Percentiles rank a stretch among this genome's conserved stretches.
Conservation (phyloP, 2,113 vertebrate species). For the Galemys pyrenaicus region DNA sequence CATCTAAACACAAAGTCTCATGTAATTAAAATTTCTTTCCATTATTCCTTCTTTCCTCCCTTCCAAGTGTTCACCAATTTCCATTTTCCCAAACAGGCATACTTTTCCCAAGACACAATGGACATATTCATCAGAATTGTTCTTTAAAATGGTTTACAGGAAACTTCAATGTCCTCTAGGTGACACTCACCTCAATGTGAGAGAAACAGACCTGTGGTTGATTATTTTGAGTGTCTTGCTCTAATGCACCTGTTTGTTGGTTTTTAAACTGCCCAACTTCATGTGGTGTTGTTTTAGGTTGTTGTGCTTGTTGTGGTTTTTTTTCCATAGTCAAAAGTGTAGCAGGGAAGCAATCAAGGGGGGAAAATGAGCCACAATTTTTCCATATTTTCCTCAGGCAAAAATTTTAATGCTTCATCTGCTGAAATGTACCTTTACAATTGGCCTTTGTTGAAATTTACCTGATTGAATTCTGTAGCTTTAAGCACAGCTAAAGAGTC, state of each 20-base stretch:
- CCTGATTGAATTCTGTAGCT: slow-evolving; percentile 49
- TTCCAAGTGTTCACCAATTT: slow-evolving; percentile 65
- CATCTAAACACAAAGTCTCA: slow-evolving; percentile 66
- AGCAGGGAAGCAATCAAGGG: neutral
- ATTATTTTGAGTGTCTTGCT: neutral
- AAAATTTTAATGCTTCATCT: slow-evolving; percentile 21
- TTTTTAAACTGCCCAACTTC: slow-evolving; percentile 45
- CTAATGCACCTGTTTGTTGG: neutral
- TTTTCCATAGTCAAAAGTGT: neutral
- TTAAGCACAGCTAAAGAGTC: neutral
- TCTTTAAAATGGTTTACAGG: slow-evolving; percentile 43
- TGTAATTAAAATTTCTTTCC: slow-evolving; percentile 78
- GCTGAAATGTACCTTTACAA: slow-evolving; percentile 35
- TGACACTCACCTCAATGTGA: neutral
- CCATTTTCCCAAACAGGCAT: slow-evolving; percentile 62
- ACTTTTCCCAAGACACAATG: slow-evolving; percentile 62
- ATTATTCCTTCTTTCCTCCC: slow-evolving; percentile 66
- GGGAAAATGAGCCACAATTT: neutral
- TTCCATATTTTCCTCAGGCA: slow-evolving; percentile 8
- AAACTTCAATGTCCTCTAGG: neutral
- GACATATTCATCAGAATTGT: slow-evolving; percentile 76
- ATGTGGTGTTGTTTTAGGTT: neutral
- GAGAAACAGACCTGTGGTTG: neutral
- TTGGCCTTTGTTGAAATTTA: slow-evolving; percentile 20
- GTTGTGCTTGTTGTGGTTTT: neutral